Evolutionary conservation across 2,797 vertebrate species (phyloP).

Genomic region (Acipenser oxyrinchus): DNA sequence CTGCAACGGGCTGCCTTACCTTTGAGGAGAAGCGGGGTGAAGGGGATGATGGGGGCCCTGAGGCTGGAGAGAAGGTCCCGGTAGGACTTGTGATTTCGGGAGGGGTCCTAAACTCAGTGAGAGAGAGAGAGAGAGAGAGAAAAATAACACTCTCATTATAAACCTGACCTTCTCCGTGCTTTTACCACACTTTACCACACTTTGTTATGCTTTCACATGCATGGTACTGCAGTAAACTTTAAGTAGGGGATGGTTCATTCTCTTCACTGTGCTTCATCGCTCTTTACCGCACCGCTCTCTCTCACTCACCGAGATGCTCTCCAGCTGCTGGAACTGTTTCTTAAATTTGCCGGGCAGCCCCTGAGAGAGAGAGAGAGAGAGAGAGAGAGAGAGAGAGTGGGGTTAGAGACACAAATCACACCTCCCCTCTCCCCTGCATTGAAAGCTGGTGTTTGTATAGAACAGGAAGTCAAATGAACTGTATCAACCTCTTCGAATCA

Average conservation of each 20-base stretch:
- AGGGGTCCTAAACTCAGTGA: slow-evolving; percentile 69
- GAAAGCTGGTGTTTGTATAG: too few relatives aligned
- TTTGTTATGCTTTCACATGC: too few relatives aligned
- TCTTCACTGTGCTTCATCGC: too few relatives aligned
- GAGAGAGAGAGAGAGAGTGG: neutral
- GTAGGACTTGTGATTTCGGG: slow-evolving; percentile 92
- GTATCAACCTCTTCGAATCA: too few relatives aligned
- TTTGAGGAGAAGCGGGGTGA: slow-evolving; percentile 89
- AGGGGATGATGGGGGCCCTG: slow-evolving; percentile 85
- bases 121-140: neutral
- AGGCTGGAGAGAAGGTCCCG: slow-evolving; percentile 83
- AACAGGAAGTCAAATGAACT: too few relatives aligned
- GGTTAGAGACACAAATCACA: too few relatives aligned
- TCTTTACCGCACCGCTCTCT: neutral
- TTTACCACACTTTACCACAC: too few relatives aligned
- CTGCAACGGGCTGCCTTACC: slow-evolving; percentile 47
- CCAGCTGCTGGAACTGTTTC: slow-evolving; percentile 90
- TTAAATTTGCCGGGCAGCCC: slow-evolving; percentile 91
- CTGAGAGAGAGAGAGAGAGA: slow-evolving; percentile 45
- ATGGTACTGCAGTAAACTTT: too few relatives aligned
- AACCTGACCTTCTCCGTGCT: neutral
- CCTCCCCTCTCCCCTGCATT: too few relatives aligned
- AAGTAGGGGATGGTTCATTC: too few relatives aligned
- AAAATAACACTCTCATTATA: neutral
- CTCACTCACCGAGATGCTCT: slow-evolving; percentile 72